These are phyloP conservation scores for zebrafish (Danio rerio) DNA, from an alignment of 2,113 vertebrate species.

Conservation along the genomic window DNA sequence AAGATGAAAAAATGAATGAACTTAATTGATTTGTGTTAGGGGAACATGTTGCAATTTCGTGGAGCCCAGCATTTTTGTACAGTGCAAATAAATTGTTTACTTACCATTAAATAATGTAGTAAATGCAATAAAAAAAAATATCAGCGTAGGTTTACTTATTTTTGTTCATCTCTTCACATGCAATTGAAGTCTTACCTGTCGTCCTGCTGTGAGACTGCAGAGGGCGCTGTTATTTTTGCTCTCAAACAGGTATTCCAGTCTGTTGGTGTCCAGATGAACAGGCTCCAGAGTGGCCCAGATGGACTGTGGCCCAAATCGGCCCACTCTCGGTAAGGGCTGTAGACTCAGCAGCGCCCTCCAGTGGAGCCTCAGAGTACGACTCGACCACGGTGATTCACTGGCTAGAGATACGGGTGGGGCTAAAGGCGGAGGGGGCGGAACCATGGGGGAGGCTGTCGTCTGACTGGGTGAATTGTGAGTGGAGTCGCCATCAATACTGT, in stretches of 20 bases:
- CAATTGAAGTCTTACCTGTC: constrained; percentile 62
- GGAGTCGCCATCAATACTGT: constrained; percentile 64
- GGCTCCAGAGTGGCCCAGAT: constrained; percentile 78
- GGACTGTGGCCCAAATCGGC: constrained; percentile 74
- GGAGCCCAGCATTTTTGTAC: no score
- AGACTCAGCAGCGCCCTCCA: constrained; percentile 75
- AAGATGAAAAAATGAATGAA: no score
- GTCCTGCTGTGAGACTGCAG: constrained; percentile 56
- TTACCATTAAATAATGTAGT: no score
- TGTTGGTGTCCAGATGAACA: constrained; percentile 70
- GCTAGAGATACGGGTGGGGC: constrained; percentile 48
- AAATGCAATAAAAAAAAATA: no score
- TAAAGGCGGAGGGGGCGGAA: constrained; percentile 59
- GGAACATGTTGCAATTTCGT: no score
- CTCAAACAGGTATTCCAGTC: constrained; percentile 74
- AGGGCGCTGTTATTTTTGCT: constrained; percentile 61
- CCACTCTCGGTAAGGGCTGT: constrained; percentile 71
- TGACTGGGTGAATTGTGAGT: background rate
- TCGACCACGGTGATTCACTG: background rate
- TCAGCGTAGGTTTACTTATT: no score
- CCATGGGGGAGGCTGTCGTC: constrained; percentile 30
- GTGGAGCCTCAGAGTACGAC: constrained; percentile 74
- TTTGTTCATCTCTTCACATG: no score
- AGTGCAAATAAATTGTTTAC: no score
- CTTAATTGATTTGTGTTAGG: no score